phyloP scores from a whole-genome alignment of 2,113 vertebrate genomes.

The Semnornis frantzii region DNA sequence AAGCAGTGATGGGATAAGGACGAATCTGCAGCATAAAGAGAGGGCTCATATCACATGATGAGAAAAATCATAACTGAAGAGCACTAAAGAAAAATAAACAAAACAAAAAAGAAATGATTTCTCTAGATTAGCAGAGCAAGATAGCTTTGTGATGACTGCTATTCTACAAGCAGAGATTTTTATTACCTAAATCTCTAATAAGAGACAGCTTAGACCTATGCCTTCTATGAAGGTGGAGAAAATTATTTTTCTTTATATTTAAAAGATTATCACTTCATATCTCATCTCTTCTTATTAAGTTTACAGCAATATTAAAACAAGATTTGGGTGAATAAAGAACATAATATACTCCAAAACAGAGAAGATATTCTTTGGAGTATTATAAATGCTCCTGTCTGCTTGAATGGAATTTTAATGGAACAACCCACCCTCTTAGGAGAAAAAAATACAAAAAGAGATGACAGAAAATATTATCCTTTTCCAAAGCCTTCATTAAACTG shows the following conservation, averaged over 20 bases:
- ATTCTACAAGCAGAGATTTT: constrained; percentile 58
- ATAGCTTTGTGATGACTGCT: constrained; percentile 64
- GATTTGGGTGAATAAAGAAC: constrained; percentile 72
- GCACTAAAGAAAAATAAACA: constrained; percentile 29
- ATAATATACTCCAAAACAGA: constrained; percentile 66
- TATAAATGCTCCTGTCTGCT: constrained; percentile 52
- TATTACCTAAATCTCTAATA: constrained; percentile 65
- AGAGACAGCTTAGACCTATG: constrained; percentile 62
- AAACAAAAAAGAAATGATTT: constrained; percentile 51
- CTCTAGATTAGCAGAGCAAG: constrained; percentile 45
- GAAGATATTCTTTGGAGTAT: constrained; percentile 54
- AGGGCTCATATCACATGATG: background rate
- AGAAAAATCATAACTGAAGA: constrained; percentile 61
- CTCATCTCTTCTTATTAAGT: constrained; percentile 72
- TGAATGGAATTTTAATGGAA: constrained; percentile 69
- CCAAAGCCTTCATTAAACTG: constrained; percentile 4
- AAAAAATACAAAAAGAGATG: background rate
- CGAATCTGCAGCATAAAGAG: background rate
- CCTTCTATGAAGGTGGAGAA: constrained; percentile 58
- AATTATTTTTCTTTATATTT: constrained; percentile 70
- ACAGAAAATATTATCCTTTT: constrained; percentile 26
- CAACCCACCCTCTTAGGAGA: background rate
- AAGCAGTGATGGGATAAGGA: background rate
- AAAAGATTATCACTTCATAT: constrained; percentile 64
- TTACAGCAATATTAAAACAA: constrained; percentile 76